These are phyloP conservation scores for Tachina fera DNA, from an alignment of 2,888 invertebrate genomes.

Conservation along the genomic window DNA sequence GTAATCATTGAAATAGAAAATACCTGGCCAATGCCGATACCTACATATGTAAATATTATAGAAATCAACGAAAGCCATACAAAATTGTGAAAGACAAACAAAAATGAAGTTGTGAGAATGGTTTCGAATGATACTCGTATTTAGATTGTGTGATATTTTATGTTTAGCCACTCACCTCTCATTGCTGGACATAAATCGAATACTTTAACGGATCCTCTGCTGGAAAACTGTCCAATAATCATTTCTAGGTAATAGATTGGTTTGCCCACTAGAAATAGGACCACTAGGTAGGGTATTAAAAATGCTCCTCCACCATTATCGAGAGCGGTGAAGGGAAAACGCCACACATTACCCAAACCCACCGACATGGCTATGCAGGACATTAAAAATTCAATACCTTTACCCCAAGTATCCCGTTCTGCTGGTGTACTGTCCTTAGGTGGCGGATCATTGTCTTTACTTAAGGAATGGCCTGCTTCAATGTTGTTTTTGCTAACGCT, in stretches of 20 bases:
- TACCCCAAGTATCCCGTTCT: conserved; percentile 82
- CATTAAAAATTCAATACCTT: conserved; percentile 82
- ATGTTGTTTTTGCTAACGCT: conserved; percentile 59
- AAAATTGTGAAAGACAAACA: conserved; percentile 4
- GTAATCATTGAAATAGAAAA: conserved; percentile 85
- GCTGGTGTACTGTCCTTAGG: conserved; percentile 41
- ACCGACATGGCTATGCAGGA: conserved; percentile 85
- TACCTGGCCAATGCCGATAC: conserved; percentile 85
- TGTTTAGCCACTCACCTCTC: conserved; percentile 85
- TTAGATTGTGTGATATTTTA: neutral
- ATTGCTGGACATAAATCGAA: conserved; percentile 87
- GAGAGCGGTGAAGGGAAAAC: conserved; percentile 87
- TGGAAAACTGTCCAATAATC: conserved; percentile 89
- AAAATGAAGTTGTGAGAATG: conserved; percentile 14
- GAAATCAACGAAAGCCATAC: conserved; percentile 14
- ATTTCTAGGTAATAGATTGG: conserved; percentile 90
- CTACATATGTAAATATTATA: conserved; percentile 77
- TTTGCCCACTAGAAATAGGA: conserved; percentile 86
- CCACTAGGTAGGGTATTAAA: conserved; percentile 86
- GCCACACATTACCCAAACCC: conserved; percentile 88
- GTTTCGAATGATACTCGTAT: neutral
- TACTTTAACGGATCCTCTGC: conserved; percentile 87
- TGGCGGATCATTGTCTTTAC: conserved; percentile 56
- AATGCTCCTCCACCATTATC: conserved; percentile 89
- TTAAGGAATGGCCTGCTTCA: conserved; percentile 54